Evolutionary conservation across 2,113 vertebrate genomes (phyloP).

Genomic region (Etia nguti): DNA sequence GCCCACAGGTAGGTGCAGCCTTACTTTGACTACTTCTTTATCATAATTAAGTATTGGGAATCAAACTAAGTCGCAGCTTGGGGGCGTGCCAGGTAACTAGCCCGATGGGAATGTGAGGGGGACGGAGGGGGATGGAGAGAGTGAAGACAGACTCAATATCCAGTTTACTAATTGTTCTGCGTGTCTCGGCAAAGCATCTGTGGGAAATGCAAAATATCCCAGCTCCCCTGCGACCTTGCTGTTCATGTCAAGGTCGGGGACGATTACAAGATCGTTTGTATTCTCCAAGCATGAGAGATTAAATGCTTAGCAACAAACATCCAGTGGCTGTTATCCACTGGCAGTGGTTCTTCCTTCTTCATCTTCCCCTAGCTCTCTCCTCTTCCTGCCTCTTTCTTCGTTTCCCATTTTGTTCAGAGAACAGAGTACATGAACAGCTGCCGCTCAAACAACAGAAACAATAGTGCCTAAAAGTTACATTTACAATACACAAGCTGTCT

Average conservation of each 20-base stretch:
- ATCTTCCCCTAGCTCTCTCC: not conserved
- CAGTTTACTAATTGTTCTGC: conserved; percentile 69
- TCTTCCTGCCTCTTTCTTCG: not conserved
- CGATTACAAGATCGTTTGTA: conserved; percentile 71
- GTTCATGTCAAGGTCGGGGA: conserved; percentile 65
- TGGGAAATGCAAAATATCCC: conserved; percentile 54
- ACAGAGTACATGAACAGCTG: not conserved
- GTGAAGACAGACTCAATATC: conserved; percentile 22
- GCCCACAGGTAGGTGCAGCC: not conserved
- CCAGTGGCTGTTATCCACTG: conserved; percentile 35
- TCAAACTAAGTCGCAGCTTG: conserved; percentile 13
- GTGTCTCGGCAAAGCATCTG: conserved; percentile 38
- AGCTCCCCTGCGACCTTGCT: conserved; percentile 28
- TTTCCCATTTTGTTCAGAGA: conserved; percentile 18
- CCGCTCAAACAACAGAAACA: conserved; percentile 17
- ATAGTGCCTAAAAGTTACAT: not conserved
- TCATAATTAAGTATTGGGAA: conserved; percentile 74
- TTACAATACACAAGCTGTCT: conserved; percentile 24
- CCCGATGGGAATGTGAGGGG: not conserved
- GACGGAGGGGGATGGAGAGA: not conserved
- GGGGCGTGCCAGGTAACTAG: conserved; percentile 29
- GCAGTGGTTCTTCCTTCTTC: conserved; percentile 2
- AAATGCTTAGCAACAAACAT: conserved; percentile 66
- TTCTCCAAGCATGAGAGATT: conserved; percentile 67
- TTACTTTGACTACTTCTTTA: conserved; percentile 69